phyloP scores from a whole-genome alignment of 2,113 vertebrate species.

The Eublepharis macularius region DNA sequence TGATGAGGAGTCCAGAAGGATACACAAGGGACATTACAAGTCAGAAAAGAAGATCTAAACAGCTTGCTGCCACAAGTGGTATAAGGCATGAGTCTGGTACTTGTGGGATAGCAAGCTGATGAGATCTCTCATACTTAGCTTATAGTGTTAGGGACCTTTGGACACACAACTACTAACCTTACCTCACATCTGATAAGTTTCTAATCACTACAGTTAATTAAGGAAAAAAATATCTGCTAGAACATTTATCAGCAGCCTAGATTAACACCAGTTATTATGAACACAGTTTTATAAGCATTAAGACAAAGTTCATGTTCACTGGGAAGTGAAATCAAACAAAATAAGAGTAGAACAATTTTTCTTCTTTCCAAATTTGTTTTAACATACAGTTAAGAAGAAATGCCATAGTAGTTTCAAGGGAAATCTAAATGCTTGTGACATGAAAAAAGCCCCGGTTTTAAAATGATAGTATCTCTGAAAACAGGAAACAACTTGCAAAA shows the following conservation, averaged over 20 bases:
- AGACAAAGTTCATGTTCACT: neutral
- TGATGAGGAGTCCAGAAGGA: neutral
- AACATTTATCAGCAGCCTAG: neutral
- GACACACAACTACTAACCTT: neutral
- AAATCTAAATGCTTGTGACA: neutral
- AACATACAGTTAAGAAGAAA: neutral
- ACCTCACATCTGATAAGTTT: neutral
- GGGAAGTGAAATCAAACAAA: neutral
- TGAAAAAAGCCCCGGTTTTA: neutral
- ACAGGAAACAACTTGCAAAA: neutral
- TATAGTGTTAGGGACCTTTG: neutral
- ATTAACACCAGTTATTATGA: neutral
- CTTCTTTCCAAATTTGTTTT: neutral
- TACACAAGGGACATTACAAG: neutral
- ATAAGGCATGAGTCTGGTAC: neutral
- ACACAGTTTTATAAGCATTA: neutral
- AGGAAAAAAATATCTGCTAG: neutral
- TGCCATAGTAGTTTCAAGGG: neutral
- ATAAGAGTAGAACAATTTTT: neutral
- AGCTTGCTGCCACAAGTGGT: neutral
- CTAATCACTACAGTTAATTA: neutral
- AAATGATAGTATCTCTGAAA: neutral
- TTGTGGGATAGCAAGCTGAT: neutral
- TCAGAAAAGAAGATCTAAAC: neutral
- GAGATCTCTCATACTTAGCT: neutral